Evolutionary conservation across 2,113 vertebrate species (phyloP).

Genomic region (Calyptomena viridis): DNA sequence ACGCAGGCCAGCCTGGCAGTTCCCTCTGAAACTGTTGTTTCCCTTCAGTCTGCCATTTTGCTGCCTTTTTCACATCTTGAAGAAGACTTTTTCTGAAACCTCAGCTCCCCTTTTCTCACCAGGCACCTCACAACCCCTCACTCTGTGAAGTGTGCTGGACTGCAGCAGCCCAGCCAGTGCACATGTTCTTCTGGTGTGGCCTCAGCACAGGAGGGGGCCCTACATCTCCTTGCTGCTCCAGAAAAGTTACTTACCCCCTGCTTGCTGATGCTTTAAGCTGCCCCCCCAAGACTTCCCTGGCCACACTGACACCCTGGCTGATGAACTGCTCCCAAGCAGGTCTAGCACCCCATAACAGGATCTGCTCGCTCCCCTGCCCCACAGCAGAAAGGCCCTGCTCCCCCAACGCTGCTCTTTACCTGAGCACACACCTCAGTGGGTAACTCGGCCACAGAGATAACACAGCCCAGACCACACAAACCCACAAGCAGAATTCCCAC

Average conservation of each 20-base stretch:
- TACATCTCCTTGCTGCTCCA: too few relatives aligned
- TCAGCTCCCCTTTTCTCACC: accelerated
- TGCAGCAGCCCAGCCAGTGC: accelerated
- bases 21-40: neutral
- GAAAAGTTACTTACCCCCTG: accelerated
- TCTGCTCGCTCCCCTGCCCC: too few relatives aligned
- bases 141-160: accelerated
- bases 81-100: accelerated
- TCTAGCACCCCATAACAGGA: accelerated
- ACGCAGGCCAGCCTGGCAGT: neutral
- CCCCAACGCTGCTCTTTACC: accelerated
- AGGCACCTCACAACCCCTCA: too few relatives aligned
- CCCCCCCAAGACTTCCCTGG: accelerated
- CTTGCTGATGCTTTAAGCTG: neutral
- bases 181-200: accelerated
- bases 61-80: accelerated
- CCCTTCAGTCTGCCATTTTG: accelerated
- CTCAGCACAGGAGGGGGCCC: accelerated
- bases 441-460: accelerated
- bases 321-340: accelerated
- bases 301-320: accelerated
- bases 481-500: accelerated
- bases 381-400: accelerated
- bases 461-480: accelerated
- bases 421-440: accelerated